These are phyloP conservation scores for Notolabrus celidotus DNA, from an alignment of 2,797 vertebrate genomes.

Conservation along the genomic window DNA sequence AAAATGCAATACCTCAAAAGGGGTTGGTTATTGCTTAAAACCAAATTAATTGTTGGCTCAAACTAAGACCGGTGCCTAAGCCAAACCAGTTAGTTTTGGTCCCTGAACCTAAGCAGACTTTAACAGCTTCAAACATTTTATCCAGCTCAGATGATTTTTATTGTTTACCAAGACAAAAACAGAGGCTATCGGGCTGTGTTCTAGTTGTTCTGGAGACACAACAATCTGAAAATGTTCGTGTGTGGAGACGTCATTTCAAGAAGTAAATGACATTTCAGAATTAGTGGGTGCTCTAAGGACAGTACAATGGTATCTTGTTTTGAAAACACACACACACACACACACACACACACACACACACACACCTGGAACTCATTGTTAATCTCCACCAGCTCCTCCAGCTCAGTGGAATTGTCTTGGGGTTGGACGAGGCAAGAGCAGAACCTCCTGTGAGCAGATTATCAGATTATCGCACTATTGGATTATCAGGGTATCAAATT, in stretches of 20 bases:
- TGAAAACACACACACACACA: no score
- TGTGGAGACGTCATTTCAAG: neutral
- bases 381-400: conserved; percentile 65
- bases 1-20: no score
- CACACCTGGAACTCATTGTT: conserved; percentile 76
- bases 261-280: neutral
- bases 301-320: neutral
- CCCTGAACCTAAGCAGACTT: no score
- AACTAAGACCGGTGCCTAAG: no score
- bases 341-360: no score
- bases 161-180: no score
- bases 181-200: neutral
- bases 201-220: neutral
- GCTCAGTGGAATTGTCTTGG: conserved; percentile 64
- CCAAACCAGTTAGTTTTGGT: no score
- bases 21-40: no score
- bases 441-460: conserved; percentile 59
- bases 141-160: no score
- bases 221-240: neutral
- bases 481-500: neutral
- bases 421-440: conserved; percentile 74
- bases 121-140: no score
- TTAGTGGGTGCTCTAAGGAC: neutral
- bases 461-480: neutral
- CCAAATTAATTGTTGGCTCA: no score